Percentiles rank a stretch among this genome's conserved stretches.
phyloP scores from a whole-genome alignment of 2,113 vertebrate genomes.

The Emydura subglobosa region DNA sequence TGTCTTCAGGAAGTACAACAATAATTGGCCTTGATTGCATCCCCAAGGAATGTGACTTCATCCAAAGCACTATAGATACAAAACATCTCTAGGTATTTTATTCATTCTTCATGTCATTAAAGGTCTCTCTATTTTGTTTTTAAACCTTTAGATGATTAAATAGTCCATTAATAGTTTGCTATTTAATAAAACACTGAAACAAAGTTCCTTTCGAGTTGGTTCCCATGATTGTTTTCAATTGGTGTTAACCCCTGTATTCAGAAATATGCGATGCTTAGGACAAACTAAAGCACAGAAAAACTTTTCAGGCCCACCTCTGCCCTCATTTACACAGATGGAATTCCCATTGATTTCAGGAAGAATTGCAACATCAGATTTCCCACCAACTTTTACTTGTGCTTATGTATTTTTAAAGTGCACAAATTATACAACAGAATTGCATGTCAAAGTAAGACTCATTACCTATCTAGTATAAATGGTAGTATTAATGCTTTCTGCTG shows the following conservation, averaged over 20 bases:
- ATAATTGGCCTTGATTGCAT: not conserved
- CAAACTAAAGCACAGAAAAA: conserved; percentile 24
- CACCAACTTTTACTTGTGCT: not conserved
- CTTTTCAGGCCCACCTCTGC: not conserved
- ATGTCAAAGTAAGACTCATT: conserved; percentile 28
- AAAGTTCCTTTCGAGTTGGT: not conserved
- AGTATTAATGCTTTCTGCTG: conserved; percentile 45
- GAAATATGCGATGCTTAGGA: not conserved
- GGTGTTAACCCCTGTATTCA: conserved; percentile 8
- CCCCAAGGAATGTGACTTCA: not conserved
- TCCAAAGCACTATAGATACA: not conserved
- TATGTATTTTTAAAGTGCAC: not conserved
- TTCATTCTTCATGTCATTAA: not conserved
- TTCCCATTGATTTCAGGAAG: conserved; percentile 28
- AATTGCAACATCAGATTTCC: conserved; percentile 22
- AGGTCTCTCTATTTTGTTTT: not conserved
- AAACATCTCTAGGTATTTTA: not conserved
- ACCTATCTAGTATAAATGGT: conserved; percentile 53
- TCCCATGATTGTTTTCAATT: not conserved
- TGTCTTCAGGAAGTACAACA: not conserved
- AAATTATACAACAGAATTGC: not conserved
- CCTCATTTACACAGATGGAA: conserved; percentile 40
- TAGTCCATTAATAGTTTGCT: not conserved
- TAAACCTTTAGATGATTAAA: conserved; percentile 21
- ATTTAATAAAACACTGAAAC: not conserved